Conservation (phyloP, 2,113 vertebrate species). For the Centropus bengalensis region DNA sequence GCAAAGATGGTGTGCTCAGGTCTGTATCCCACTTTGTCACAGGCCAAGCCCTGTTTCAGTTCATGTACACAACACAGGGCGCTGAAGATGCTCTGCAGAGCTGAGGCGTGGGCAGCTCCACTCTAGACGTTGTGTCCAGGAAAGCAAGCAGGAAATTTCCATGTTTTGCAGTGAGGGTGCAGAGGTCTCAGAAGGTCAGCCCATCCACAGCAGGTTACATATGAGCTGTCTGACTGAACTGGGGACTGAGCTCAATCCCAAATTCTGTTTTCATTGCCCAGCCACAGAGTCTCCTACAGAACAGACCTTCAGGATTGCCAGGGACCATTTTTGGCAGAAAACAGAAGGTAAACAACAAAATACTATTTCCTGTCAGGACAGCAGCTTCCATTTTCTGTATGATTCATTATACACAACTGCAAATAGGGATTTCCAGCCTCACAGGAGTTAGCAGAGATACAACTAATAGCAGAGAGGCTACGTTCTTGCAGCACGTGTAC, state of each 20-base stretch:
- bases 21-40: background rate
- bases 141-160: background rate
- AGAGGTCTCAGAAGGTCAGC: background rate
- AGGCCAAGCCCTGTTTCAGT: background rate
- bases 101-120: background rate
- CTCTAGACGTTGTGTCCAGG: background rate
- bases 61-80: accelerated
- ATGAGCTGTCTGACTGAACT: background rate
- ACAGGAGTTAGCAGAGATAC: background rate
- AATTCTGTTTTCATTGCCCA: background rate
- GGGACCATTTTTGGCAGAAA: background rate
- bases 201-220: background rate
- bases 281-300: background rate
- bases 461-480: background rate
- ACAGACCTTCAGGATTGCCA: background rate
- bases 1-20: background rate
- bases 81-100: background rate
- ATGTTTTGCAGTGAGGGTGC: background rate
- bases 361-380: background rate
- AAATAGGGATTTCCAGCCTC: background rate
- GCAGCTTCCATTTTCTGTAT: background rate
- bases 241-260: background rate
- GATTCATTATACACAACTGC: background rate
- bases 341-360: background rate
- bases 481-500: background rate